A percentile compares a stretch with the other conserved stretches of the same genome.
Conservation (phyloP, 2,113 vertebrate species). For the Alces alces region DNA sequence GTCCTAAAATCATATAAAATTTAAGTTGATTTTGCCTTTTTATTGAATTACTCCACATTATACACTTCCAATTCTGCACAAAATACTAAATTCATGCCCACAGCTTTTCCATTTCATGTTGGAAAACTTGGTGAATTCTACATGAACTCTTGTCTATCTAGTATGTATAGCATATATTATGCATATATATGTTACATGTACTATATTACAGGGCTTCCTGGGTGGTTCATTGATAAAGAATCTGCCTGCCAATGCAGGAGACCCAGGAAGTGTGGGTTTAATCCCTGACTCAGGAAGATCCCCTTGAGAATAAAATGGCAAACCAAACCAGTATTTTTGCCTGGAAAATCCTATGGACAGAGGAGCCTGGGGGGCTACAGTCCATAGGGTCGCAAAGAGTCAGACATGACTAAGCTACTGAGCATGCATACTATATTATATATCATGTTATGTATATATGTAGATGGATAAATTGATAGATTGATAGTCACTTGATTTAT, state of each 20-base stretch:
- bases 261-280: background rate
- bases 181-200: background rate
- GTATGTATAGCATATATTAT: background rate
- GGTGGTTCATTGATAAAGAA: background rate
- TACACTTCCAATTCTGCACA: background rate
- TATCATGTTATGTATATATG: background rate
- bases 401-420: background rate
- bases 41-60: background rate
- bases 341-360: background rate
- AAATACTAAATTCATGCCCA: background rate
- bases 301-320: background rate
- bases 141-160: background rate
- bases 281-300: background rate
- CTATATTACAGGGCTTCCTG: background rate
- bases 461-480: background rate
- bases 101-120: background rate
- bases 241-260: background rate
- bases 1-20: background rate
- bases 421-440: background rate
- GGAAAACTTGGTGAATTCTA: background rate
- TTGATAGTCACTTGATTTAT: background rate
- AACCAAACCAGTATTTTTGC: background rate
- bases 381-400: background rate
- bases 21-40: background rate
- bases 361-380: background rate